These are phyloP conservation scores for Gibbula magus DNA, from an alignment of 2,888 invertebrate genomes.

Conservation along the genomic window DNA sequence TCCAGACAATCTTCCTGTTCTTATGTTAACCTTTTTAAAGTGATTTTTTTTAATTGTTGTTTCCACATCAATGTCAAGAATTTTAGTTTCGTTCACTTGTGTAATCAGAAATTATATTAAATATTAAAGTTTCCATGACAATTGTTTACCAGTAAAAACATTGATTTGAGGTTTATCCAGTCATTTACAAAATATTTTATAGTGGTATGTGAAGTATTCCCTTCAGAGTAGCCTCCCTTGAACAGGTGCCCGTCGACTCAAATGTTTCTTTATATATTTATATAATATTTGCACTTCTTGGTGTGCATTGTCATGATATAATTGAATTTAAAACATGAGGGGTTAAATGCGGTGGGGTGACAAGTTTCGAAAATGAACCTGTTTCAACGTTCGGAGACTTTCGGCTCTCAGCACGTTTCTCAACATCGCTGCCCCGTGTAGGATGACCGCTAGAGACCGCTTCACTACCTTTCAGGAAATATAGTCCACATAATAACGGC, in stretches of 20 bases:
- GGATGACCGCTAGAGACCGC: background rate
- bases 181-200: background rate
- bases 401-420: background rate
- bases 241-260: slow-evolving; percentile 16
- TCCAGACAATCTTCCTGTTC: too few species aligned
- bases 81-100: too few species aligned
- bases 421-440: background rate
- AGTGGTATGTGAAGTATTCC: background rate
- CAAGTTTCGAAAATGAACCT: background rate
- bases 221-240: background rate
- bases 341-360: background rate
- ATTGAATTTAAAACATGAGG: background rate
- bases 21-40: too few species aligned
- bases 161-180: too few species aligned
- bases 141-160: too few species aligned
- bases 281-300: background rate
- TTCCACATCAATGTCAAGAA: too few species aligned
- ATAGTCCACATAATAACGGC: background rate
- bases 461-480: background rate
- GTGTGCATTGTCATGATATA: background rate
- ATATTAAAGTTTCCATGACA: too few species aligned
- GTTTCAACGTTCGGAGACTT: background rate
- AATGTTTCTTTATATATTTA: background rate
- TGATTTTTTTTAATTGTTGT: too few species aligned
- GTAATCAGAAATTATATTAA: too few species aligned